phyloP scores from a whole-genome alignment of 2,113 vertebrate species.

The Tretioscincus oriximinensis region DNA sequence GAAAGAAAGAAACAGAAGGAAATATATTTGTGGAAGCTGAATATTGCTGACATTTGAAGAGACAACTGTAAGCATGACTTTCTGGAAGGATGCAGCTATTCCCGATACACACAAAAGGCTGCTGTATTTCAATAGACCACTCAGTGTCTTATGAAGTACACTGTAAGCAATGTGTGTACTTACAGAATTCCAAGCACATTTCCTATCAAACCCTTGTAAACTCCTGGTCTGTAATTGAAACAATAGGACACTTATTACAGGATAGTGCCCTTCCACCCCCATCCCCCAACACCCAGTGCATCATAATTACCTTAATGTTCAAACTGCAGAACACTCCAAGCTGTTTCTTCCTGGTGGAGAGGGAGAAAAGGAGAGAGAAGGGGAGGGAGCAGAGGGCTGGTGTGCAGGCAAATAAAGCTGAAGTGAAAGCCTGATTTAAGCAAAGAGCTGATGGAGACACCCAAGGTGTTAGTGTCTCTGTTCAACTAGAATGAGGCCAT shows the following conservation, averaged over 20 bases:
- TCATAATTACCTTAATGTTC: slow-evolving; percentile 38
- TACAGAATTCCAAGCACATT: neutral
- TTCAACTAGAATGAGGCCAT: slow-evolving; percentile 22
- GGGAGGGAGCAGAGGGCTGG: neutral
- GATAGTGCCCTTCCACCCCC: neutral
- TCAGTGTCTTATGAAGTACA: neutral
- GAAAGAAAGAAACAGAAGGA: neutral
- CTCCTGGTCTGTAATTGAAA: neutral
- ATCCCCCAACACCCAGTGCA: slow-evolving; percentile 12
- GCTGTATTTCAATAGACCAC: neutral
- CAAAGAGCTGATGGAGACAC: slow-evolving; percentile 17
- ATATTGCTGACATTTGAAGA: neutral
- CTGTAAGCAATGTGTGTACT: no score
- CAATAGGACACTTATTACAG: slow-evolving; percentile 26
- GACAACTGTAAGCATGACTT: neutral
- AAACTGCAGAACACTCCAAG: slow-evolving; percentile 27
- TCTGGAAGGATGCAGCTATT: neutral
- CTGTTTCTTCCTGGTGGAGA: slow-evolving; percentile 28
- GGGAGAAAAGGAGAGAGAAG: slow-evolving; percentile 43
- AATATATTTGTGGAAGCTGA: neutral
- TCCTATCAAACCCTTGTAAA: neutral
- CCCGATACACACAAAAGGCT: neutral
- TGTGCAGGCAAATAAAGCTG: slow-evolving; percentile 18
- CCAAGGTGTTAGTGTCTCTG: slow-evolving; percentile 2
- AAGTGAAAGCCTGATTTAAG: slow-evolving; percentile 3